Base-by-base conservation (phyloP, 2,888 invertebrate genomes). In the Periphyllus acericola region DNA sequence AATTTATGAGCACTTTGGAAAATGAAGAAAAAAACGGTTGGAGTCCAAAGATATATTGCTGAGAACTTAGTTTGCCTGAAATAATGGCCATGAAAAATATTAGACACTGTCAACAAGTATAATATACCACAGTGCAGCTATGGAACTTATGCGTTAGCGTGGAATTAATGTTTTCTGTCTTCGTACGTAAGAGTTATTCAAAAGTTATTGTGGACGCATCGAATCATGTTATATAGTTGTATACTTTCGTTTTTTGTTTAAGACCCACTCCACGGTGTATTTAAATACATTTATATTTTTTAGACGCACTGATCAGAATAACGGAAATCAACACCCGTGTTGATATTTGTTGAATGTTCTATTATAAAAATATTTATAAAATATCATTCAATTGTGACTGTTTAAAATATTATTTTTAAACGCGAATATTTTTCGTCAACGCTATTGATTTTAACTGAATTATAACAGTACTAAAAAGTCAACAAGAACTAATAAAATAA, bases 1-100 rank as follows among this genome's bases (percentile, higher is more conserved):
- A 78, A 78, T 78, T 78, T 78, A 78, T 52, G 78, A 55, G 78
- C 78, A 78, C 78, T 78, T 78, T 78, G 78, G 78, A 52, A 78
- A 55, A 78, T 78, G 29, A 78, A 52, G 52, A 32, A 55, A 52
- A 55, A 55, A 32, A 32, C 78, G 6, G 32, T 79, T 60, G 55
- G 66, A 60, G 36, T 55, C 25, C n/a, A 36, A 60, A 60, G 34
- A 60, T 60, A 79, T 60, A 60, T n/a, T 25, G n/a, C 14, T 34
- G 60, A 17, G 36, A 0, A 36, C 60, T 55, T 8, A 9, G 55
- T 17, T 9, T 32, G 32, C 78, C 52, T 32, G 32, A 78, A 78
- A 9, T 78, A 78, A 76, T 46, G 76, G 52, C 17, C 29, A 32
- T 29, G 76, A 14, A 34, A 34, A 79, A 36, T 60, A 60, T 79